Conservation (phyloP, 2,888 invertebrate genomes). For the Heliconius ethilla region DNA sequence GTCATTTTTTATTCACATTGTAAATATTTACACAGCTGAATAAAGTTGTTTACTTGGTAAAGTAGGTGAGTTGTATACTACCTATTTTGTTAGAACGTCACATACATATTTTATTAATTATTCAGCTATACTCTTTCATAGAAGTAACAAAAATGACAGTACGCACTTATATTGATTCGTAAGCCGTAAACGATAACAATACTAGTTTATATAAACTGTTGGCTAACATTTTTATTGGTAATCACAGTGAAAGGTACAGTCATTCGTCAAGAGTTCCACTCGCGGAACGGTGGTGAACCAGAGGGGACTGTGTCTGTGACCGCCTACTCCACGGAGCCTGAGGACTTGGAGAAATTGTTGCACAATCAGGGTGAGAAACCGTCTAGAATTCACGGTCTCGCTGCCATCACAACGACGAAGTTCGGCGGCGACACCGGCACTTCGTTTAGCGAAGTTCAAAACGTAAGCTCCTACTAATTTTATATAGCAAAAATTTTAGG, state of each 20-base stretch:
- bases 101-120: not conserved
- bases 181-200: conserved; percentile 43
- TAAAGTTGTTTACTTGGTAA: conserved; percentile 3
- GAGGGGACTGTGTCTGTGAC: conserved; percentile 86
- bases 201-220: conserved; percentile 46
- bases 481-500: conserved; percentile 22
- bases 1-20: conserved; percentile 29
- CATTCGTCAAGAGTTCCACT: conserved; percentile 85
- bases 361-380: conserved; percentile 66
- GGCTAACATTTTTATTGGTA: conserved; percentile 45
- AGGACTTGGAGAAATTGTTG: conserved; percentile 74
- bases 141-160: conserved; percentile 7
- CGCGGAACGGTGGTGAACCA: conserved; percentile 86
- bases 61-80: not conserved
- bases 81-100: not conserved
- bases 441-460: conserved; percentile 63
- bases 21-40: conserved; percentile 39
- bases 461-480: conserved; percentile 55
- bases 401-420: conserved; percentile 76
- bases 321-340: conserved; percentile 86
- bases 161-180: conserved; percentile 11
- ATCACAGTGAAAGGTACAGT: conserved; percentile 86
- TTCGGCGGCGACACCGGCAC: conserved; percentile 74
- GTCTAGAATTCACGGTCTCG: conserved; percentile 72
- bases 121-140: not conserved